phyloP scores from a whole-genome alignment of 1,140 invertebrate species.

The Drosophila lowei region DNA sequence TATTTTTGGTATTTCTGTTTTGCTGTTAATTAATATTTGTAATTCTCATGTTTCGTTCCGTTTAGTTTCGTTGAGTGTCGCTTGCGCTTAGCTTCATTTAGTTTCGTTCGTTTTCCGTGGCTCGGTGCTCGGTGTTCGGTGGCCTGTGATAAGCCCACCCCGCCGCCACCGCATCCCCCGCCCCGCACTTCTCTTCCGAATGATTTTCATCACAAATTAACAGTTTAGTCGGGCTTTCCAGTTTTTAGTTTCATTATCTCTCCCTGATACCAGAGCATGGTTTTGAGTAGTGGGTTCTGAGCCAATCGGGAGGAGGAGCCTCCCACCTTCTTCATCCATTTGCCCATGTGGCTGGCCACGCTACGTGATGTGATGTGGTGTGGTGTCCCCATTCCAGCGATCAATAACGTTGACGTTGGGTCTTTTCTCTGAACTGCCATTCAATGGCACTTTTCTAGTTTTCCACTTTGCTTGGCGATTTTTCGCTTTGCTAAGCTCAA shows the following conservation, averaged over 20 bases:
- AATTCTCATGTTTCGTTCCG: conserved; percentile 38
- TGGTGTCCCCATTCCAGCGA: conserved; percentile 33
- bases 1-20: conserved; percentile 33
- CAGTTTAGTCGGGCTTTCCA: conserved; percentile 20
- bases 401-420: conserved; percentile 34
- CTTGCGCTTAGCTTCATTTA: conserved; percentile 3
- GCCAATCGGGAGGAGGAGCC: no score
- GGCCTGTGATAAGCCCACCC: conserved; percentile 30
- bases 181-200: conserved; percentile 1
- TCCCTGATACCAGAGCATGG: neutral
- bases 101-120: neutral
- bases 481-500: neutral
- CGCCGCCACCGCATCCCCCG: neutral
- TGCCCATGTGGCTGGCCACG: no score
- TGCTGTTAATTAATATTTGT: conserved; percentile 64
- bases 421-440: conserved; percentile 37
- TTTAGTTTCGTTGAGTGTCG: neutral
- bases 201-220: conserved; percentile 38
- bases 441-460: conserved; percentile 48
- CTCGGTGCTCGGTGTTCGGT: conserved; percentile 13
- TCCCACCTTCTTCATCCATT: no score
- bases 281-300: no score
- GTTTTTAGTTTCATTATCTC: conserved; percentile 40
- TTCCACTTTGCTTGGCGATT: conserved; percentile 6
- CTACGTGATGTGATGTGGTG: conserved; percentile 7